These are phyloP conservation scores for Onychorhynchus coronatus DNA, from an alignment of 2,113 vertebrate species.

Conservation along the genomic window DNA sequence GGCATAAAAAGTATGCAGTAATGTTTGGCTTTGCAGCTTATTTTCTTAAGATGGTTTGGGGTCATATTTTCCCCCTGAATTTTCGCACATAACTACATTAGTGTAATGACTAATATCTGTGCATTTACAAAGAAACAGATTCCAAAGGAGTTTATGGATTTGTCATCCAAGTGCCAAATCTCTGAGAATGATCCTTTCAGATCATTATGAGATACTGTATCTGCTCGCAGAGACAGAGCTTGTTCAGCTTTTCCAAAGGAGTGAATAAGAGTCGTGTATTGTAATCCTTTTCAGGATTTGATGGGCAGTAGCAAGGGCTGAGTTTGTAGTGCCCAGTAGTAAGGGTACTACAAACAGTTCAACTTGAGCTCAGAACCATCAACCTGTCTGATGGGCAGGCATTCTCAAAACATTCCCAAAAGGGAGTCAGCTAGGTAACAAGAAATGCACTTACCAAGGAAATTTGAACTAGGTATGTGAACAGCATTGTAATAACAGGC, in stretches of 20 bases:
- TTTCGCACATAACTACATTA: conserved; percentile 31
- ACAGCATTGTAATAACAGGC: neutral
- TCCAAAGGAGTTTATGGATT: neutral
- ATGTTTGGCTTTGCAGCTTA: neutral
- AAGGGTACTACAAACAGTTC: neutral
- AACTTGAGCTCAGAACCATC: neutral
- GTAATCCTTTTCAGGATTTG: neutral
- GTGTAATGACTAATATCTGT: conserved; percentile 26
- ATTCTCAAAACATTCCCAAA: neutral
- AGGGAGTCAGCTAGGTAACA: neutral
- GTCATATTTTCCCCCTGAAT: conserved; percentile 18
- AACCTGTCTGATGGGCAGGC: neutral
- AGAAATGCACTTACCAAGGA: neutral
- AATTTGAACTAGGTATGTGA: neutral
- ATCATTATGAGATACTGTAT: neutral
- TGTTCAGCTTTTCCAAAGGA: neutral
- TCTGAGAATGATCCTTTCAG: neutral
- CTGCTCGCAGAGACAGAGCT: neutral
- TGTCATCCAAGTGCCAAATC: neutral
- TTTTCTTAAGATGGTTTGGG: neutral
- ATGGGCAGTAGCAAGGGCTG: neutral
- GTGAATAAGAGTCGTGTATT: neutral
- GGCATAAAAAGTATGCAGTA: neutral
- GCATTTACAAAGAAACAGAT: conserved; percentile 28
- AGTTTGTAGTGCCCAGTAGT: too few relatives aligned